These are phyloP conservation scores for Brachionus manjavacas DNA, from an alignment of 1,140 invertebrate species.

Conservation along the genomic window DNA sequence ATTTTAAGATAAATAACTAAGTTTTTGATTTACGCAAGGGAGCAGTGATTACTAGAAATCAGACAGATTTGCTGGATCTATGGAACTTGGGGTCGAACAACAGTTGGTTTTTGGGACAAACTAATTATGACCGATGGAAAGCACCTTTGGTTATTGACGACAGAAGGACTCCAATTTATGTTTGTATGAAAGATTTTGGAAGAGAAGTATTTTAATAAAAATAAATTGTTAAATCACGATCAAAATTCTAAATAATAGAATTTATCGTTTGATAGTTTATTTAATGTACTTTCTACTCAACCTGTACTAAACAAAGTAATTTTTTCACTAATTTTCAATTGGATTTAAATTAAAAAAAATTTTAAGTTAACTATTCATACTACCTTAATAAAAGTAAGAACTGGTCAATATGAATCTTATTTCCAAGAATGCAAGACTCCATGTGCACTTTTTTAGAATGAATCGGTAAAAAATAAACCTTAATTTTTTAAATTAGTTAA, in stretches of 20 bases:
- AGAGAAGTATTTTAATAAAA: background rate
- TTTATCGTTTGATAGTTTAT: background rate
- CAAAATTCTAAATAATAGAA: background rate
- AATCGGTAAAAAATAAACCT: too few relatives aligned
- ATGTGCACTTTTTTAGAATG: background rate
- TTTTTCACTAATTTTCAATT: background rate
- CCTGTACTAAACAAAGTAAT: background rate
- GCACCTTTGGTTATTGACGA: constrained; percentile 61
- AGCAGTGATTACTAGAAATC: constrained; percentile 21
- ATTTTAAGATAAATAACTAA: too few relatives aligned
- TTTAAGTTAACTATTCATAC: background rate
- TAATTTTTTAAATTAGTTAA: too few relatives aligned
- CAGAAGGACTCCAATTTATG: constrained; percentile 59
- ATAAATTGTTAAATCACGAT: background rate
- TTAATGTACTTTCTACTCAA: background rate
- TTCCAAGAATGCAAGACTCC: background rate
- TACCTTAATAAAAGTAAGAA: background rate
- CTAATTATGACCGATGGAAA: constrained; percentile 64
- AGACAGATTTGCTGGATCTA: background rate
- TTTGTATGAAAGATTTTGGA: constrained; percentile 57
- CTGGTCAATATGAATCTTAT: background rate
- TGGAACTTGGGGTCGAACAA: background rate
- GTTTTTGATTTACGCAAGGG: constrained; percentile 45
- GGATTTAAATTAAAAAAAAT: background rate
- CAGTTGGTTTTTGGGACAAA: constrained; percentile 62